Evolutionary conservation across 2,113 vertebrate species (phyloP).

Genomic region (Anhinga rufa): DNA sequence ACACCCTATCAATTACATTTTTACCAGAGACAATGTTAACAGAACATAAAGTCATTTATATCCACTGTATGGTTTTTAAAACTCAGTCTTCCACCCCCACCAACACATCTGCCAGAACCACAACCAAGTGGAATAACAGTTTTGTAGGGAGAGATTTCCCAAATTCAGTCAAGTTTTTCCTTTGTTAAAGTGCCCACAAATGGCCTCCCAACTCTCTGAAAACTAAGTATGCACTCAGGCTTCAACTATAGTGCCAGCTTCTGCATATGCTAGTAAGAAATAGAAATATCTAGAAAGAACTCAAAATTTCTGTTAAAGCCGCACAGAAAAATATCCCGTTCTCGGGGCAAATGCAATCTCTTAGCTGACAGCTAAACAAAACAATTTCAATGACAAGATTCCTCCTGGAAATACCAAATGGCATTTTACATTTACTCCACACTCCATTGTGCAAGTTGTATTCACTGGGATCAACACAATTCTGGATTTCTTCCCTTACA

Average conservation of each 20-base stretch:
- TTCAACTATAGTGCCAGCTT: neutral
- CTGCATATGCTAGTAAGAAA: neutral
- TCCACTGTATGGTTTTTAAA: neutral
- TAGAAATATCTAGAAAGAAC: neutral
- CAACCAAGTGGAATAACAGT: neutral
- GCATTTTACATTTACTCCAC: neutral
- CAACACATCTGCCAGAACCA: neutral
- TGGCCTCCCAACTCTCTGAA: neutral
- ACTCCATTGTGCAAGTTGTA: neutral
- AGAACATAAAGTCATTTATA: neutral
- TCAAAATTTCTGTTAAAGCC: neutral
- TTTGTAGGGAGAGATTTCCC: neutral
- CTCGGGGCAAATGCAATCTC: neutral
- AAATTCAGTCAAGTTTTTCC: neutral
- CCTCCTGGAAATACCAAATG: neutral
- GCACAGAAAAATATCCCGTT: neutral
- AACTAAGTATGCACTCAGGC: neutral
- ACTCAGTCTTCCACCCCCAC: neutral
- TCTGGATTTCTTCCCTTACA: neutral
- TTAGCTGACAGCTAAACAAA: neutral
- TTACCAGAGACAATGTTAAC: neutral
- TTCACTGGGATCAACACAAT: neutral
- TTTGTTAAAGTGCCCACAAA: neutral
- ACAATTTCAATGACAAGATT: neutral
- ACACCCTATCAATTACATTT: neutral